Percentiles rank a stretch among this genome's conserved stretches.
These are phyloP conservation scores for Halichoeres trimaculatus DNA, from an alignment of 2,113 vertebrate species.

Conservation along the genomic window DNA sequence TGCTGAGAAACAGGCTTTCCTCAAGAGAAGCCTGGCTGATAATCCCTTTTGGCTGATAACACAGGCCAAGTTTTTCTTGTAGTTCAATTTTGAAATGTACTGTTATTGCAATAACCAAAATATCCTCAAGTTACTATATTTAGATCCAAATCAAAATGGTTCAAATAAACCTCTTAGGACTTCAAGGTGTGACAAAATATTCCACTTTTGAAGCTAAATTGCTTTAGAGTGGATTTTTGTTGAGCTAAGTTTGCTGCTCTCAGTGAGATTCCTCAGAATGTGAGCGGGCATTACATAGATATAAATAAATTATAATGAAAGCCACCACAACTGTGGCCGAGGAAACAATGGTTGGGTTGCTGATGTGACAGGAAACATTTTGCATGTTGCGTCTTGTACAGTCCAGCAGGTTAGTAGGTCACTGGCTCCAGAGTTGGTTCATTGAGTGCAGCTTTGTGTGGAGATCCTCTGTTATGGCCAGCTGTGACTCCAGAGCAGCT, in stretches of 20 bases:
- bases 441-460: conserved; percentile 56
- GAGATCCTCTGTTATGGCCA: conserved; percentile 53
- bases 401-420: conserved; percentile 57
- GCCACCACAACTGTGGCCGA: neutral
- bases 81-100: neutral
- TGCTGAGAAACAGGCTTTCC: neutral
- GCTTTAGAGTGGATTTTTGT: neutral
- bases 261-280: neutral
- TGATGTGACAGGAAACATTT: conserved; percentile 34
- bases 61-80: neutral
- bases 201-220: neutral
- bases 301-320: neutral
- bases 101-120: neutral
- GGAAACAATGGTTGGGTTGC: conserved; percentile 22
- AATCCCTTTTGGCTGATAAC: neutral
- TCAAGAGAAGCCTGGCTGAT: neutral
- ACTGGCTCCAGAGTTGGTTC: conserved; percentile 57
- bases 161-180: too few species aligned
- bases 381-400: conserved; percentile 18
- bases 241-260: neutral
- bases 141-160: neutral
- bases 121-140: neutral
- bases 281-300: neutral
- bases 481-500: conserved; percentile 52
- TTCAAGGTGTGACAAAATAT: neutral